Evolutionary conservation across 2,888 invertebrate species (phyloP).

Genomic region (Tromatobia lineatoria): DNA sequence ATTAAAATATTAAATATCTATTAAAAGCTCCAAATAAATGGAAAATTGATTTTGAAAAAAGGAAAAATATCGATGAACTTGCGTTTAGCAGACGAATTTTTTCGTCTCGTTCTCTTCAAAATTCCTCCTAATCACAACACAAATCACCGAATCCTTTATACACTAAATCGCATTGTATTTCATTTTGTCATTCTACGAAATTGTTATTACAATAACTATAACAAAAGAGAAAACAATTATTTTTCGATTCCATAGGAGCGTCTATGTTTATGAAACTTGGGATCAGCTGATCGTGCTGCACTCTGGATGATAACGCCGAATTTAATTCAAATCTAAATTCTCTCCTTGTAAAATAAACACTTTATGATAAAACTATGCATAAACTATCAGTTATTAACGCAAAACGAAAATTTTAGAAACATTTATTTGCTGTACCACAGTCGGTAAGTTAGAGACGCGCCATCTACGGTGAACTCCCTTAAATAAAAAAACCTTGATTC

Average conservation of each 20-base stretch:
- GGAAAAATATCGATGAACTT: background rate
- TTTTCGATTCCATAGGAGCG: background rate
- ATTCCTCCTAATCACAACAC: background rate
- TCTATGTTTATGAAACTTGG: background rate
- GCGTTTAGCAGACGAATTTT: background rate
- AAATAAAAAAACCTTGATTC: background rate
- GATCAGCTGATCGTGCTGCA: constrained; percentile 9
- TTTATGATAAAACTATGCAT: background rate
- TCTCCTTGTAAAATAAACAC: no score
- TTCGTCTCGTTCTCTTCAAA: background rate
- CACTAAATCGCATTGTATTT: background rate
- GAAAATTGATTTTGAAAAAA: background rate
- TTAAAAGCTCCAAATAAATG: background rate
- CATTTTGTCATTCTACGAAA: background rate
- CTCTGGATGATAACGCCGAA: background rate
- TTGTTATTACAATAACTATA: background rate
- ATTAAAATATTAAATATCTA: no score
- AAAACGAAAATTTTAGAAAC: background rate
- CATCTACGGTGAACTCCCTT: background rate
- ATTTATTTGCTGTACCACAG: background rate
- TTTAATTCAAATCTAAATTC: no score
- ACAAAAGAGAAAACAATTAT: background rate
- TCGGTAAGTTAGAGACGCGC: background rate
- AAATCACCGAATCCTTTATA: background rate
- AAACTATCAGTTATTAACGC: background rate